A percentile compares a stretch with the other conserved stretches of the same genome.
phyloP scores from a whole-genome alignment of 1,140 invertebrate genomes.

The Drosophila lowei region DNA sequence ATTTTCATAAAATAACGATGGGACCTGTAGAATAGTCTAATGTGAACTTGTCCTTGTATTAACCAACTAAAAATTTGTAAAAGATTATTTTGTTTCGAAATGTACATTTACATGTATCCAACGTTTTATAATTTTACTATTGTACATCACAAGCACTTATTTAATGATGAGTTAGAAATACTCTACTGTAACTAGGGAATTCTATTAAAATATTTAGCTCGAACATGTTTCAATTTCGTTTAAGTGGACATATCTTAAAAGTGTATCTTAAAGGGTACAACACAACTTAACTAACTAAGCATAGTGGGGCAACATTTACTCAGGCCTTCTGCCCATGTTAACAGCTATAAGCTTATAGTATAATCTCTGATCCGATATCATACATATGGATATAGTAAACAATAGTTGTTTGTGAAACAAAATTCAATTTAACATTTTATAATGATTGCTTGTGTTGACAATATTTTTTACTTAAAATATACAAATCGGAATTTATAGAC shows the following conservation, averaged over 20 bases:
- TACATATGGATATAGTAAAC: too few relatives aligned
- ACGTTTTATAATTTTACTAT: conserved; percentile 28
- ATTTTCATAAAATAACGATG: conserved; percentile 26
- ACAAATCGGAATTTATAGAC: conserved; percentile 86
- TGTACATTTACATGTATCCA: conserved; percentile 19
- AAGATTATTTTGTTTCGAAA: not conserved
- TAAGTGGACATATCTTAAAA: conserved; percentile 30
- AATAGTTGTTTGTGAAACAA: too few relatives aligned
- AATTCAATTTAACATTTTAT: not conserved
- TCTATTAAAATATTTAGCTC: conserved; percentile 43
- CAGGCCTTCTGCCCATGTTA: too few relatives aligned
- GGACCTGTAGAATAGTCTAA: conserved; percentile 22
- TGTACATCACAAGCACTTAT: conserved; percentile 23
- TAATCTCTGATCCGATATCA: too few relatives aligned
- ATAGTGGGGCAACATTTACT: too few relatives aligned
- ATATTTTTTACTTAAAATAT: conserved; percentile 68
- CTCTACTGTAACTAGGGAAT: conserved; percentile 26
- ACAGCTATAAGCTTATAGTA: too few relatives aligned
- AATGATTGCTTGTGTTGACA: conserved; percentile 60
- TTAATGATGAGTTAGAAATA: not conserved
- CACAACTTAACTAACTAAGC: too few relatives aligned
- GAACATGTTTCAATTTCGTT: conserved; percentile 82
- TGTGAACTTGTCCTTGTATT: conserved; percentile 20
- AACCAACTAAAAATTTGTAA: conserved; percentile 36
- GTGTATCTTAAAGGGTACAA: too few relatives aligned